These are phyloP conservation scores for Mongoloraphidia duomilia DNA, from an alignment of 2,888 invertebrate species.

Conservation along the genomic window DNA sequence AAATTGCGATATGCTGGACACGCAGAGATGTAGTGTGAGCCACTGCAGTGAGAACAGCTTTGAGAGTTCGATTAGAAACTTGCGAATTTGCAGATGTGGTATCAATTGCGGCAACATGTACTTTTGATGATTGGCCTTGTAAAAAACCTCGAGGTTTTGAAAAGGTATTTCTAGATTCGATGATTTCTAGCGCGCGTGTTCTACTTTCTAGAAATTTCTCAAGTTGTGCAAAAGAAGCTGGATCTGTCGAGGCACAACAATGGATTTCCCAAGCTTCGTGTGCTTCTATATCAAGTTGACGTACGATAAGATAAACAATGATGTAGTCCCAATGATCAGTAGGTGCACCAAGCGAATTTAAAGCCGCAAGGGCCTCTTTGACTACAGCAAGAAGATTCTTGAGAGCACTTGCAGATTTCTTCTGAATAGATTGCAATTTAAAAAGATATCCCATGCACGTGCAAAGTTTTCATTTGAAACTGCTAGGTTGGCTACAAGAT, in stretches of 20 bases:
- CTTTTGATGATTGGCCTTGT: neutral
- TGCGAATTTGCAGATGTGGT: neutral
- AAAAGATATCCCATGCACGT: constrained; percentile 10
- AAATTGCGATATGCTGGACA: neutral
- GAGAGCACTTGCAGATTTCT: neutral
- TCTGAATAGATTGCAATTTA: neutral
- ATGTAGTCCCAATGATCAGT: neutral
- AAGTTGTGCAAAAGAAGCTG: neutral
- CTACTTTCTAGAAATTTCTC: neutral
- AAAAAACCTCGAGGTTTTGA: neutral
- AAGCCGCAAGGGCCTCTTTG: neutral
- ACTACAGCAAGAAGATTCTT: neutral
- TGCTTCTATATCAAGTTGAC: neutral
- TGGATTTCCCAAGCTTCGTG: neutral
- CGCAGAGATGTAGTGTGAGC: neutral
- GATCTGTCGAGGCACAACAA: neutral
- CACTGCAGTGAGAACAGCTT: neutral
- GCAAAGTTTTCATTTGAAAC: constrained; percentile 8
- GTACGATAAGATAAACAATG: neutral
- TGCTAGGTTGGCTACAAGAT: constrained; percentile 7
- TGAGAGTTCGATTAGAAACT: neutral
- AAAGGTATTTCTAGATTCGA: neutral
- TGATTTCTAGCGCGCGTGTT: neutral
- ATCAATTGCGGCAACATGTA: neutral
- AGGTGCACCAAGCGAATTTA: neutral